Conservation (phyloP, 2,797 vertebrate genomes). For the Echiichthys vipera region DNA sequence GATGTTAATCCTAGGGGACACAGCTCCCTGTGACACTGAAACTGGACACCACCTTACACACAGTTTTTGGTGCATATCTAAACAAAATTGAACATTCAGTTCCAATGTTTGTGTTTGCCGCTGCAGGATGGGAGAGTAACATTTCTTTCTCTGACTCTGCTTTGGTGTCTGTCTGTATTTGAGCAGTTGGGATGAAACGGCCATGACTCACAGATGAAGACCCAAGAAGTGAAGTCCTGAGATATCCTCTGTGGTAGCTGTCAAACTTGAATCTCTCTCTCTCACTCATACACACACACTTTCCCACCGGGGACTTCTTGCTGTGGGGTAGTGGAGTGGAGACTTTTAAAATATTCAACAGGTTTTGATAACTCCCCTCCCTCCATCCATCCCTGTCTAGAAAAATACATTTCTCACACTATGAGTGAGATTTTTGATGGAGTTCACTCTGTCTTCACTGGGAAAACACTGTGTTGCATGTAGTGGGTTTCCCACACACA, state of each 20-base stretch:
- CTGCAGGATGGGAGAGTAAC: slow-evolving; percentile 22
- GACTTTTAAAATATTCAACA: slow-evolving; percentile 74
- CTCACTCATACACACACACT: slow-evolving; percentile 17
- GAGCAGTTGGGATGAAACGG: slow-evolving; percentile 51
- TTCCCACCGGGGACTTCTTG: slow-evolving; percentile 57
- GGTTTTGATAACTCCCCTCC: slow-evolving; percentile 60
- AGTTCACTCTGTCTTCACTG: slow-evolving; percentile 44
- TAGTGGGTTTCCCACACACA: neutral
- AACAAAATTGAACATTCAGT: slow-evolving; percentile 35
- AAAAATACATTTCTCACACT: slow-evolving; percentile 58
- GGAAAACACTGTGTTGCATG: slow-evolving; percentile 44
- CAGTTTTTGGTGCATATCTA: slow-evolving; percentile 13
- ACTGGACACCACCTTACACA: neutral
- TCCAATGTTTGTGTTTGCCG: slow-evolving; percentile 28
- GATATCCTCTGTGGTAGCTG: slow-evolving; percentile 63
- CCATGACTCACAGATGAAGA: slow-evolving; percentile 62
- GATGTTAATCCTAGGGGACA: neutral
- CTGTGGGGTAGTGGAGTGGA: slow-evolving; percentile 60
- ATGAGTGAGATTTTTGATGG: slow-evolving; percentile 48
- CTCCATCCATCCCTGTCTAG: slow-evolving; percentile 38
- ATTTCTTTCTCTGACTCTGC: slow-evolving; percentile 24
- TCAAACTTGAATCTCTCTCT: slow-evolving; percentile 56
- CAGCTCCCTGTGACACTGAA: neutral
- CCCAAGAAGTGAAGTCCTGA: slow-evolving; percentile 52
- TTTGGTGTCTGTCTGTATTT: slow-evolving; percentile 38